A percentile compares a stretch with the other conserved stretches of the same genome.
Conservation (phyloP, 2,797 vertebrate genomes). For the Chaenodraco wilsoni region DNA sequence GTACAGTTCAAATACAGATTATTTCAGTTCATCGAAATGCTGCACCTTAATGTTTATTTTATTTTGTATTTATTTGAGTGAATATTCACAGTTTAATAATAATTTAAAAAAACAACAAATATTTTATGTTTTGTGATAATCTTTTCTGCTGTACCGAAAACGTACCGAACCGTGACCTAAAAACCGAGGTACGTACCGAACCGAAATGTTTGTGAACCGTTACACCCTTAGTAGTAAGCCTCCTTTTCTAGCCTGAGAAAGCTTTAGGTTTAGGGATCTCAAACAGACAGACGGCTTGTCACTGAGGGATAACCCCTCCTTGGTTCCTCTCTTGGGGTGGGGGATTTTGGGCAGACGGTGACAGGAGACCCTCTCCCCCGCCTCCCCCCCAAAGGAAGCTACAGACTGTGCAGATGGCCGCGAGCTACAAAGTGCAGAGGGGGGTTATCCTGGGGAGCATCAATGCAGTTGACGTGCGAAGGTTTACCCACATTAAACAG, state of each 20-base stretch:
- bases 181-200: no score
- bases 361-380: slow-evolving; percentile 46
- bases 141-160: no score
- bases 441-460: slow-evolving; percentile 34
- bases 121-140: no score
- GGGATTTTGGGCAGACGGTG: slow-evolving; percentile 64
- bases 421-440: slow-evolving; percentile 31
- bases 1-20: no score
- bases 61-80: no score
- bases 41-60: no score
- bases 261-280: slow-evolving; percentile 58
- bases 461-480: slow-evolving; percentile 33
- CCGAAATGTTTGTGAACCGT: no score
- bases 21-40: no score
- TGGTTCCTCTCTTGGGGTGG: slow-evolving; percentile 39
- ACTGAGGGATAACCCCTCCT: slow-evolving; percentile 67
- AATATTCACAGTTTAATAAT: no score
- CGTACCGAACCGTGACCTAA: no score
- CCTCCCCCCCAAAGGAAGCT: slow-evolving; percentile 29
- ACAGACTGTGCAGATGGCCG: slow-evolving; percentile 65
- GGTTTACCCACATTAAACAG: slow-evolving; percentile 25
- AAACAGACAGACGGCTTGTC: slow-evolving; percentile 70
- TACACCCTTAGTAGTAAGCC: slow-evolving; percentile 8
- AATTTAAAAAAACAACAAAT: no score
- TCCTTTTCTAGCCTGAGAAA: slow-evolving; percentile 52